These are phyloP conservation scores for Nomada ferruginata DNA, from an alignment of 2,888 invertebrate genomes.

Conservation along the genomic window DNA sequence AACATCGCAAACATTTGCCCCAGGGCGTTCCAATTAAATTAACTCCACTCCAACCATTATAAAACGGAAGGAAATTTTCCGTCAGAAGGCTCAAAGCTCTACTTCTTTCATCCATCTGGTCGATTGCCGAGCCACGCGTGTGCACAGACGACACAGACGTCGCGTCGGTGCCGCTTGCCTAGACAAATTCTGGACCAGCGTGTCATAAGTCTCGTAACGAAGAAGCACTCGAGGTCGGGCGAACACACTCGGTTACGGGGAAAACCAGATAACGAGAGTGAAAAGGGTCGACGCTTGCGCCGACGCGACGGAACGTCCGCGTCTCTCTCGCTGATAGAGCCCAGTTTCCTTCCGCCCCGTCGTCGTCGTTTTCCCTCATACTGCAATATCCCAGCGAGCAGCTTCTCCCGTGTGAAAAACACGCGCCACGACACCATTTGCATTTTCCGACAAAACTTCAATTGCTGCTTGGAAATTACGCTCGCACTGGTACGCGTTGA, in stretches of 20 bases:
- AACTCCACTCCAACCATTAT: background rate
- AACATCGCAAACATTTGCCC: background rate
- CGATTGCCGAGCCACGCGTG: constrained; percentile 4
- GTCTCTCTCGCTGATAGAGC: constrained; percentile 14
- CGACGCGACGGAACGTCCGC: constrained; percentile 20
- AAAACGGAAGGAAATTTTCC: background rate
- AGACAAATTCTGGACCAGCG: constrained; percentile 52
- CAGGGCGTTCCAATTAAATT: background rate
- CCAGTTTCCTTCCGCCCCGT: constrained; percentile 35
- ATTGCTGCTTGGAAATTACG: constrained; percentile 10
- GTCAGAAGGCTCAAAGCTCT: background rate
- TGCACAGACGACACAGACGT: background rate
- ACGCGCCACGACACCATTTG: background rate
- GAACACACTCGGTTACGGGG: constrained; percentile 57
- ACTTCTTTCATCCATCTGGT: background rate
- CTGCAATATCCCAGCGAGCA: constrained; percentile 2
- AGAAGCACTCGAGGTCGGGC: constrained; percentile 39
- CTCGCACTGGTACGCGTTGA: background rate
- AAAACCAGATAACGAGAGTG: constrained; percentile 64
- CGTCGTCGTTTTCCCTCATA: constrained; percentile 12
- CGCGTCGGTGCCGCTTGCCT: constrained; percentile 10
- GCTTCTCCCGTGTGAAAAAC: background rate
- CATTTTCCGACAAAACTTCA: constrained; percentile 2
- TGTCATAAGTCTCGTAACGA: constrained; percentile 60
- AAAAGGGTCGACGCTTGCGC: constrained; percentile 65